phyloP scores from a whole-genome alignment of 2,797 vertebrate genomes.

The Psittacula derbiana region DNA sequence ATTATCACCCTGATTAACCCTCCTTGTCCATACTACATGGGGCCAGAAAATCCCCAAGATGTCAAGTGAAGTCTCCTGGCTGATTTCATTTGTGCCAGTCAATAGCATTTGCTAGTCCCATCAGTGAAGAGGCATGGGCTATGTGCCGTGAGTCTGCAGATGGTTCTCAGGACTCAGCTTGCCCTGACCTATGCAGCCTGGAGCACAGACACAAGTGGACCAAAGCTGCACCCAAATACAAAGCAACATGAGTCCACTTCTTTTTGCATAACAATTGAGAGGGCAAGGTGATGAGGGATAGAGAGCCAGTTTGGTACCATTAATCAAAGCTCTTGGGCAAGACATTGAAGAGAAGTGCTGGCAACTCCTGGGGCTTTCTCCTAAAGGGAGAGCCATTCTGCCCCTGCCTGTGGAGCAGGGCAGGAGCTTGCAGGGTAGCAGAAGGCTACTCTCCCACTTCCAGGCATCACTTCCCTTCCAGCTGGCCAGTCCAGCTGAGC shows the following conservation, averaged over 20 bases:
- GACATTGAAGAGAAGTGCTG: not conserved
- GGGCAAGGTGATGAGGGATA: not conserved
- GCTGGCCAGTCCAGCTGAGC: not conserved
- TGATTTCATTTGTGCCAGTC: accelerated
- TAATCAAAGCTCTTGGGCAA: not conserved
- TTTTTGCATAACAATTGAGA: not conserved
- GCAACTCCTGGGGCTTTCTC: not conserved
- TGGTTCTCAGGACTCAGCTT: not conserved
- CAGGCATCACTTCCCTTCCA: not conserved
- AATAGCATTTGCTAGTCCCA: not conserved
- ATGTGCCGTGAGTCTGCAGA: accelerated
- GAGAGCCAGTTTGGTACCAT: not conserved
- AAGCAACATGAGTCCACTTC: not conserved
- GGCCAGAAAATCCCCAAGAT: not conserved
- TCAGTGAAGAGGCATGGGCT: not conserved
- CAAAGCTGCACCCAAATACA: accelerated
- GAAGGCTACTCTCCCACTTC: not conserved
- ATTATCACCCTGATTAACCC: not conserved
- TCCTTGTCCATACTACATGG: not conserved
- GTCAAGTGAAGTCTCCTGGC: not conserved
- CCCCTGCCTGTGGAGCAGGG: accelerated
- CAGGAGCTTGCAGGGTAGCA: not conserved
- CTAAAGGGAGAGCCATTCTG: not conserved
- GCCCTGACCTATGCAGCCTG: not conserved
- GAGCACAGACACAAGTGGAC: accelerated